These are phyloP conservation scores for Medauroidea extradentata DNA, from an alignment of 1,140 invertebrate species.

Conservation along the genomic window DNA sequence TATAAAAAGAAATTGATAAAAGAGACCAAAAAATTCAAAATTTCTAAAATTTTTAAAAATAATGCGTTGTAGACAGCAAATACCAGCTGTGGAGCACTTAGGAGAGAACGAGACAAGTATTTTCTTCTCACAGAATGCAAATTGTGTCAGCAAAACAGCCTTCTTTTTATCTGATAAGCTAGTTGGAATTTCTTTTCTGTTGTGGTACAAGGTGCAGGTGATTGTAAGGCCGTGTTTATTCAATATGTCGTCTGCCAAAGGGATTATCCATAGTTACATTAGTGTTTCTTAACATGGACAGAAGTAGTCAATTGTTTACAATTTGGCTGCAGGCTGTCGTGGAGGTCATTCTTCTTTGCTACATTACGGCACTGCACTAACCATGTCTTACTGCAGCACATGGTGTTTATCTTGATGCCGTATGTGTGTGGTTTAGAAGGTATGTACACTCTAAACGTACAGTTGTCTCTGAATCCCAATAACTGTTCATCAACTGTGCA, in stretches of 20 bases:
- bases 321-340: background rate
- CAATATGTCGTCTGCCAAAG: slow-evolving; percentile 25
- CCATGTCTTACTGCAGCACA: slow-evolving; percentile 21
- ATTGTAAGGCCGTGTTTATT: slow-evolving; percentile 30
- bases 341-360: background rate
- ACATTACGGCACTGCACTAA: slow-evolving; percentile 11
- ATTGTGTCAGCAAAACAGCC: background rate
- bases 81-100: slow-evolving; percentile 23
- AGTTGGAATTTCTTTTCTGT: slow-evolving; percentile 36
- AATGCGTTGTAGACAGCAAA: slow-evolving; percentile 27
- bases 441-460: slow-evolving; percentile 36
- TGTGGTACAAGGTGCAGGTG: slow-evolving; percentile 28
- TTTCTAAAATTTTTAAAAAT: too few relatives aligned
- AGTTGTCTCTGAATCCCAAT: slow-evolving; percentile 31
- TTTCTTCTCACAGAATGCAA: slow-evolving; percentile 13
- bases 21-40: too few relatives aligned
- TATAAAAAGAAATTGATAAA: too few relatives aligned
- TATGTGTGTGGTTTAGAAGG: slow-evolving; percentile 33
- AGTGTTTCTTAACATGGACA: slow-evolving; percentile 23
- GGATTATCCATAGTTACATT: slow-evolving; percentile 43
- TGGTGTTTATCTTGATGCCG: slow-evolving; percentile 26
- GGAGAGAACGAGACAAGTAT: slow-evolving; percentile 30
- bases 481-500: slow-evolving; percentile 38
- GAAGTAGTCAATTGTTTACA: slow-evolving; percentile 13
- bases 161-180: too few relatives aligned